Evolutionary conservation across 1,140 invertebrate genomes (phyloP), one percentile per base, ranked within the genome.

Genomic region (Daktulosphaira vitifoliae): DNA sequence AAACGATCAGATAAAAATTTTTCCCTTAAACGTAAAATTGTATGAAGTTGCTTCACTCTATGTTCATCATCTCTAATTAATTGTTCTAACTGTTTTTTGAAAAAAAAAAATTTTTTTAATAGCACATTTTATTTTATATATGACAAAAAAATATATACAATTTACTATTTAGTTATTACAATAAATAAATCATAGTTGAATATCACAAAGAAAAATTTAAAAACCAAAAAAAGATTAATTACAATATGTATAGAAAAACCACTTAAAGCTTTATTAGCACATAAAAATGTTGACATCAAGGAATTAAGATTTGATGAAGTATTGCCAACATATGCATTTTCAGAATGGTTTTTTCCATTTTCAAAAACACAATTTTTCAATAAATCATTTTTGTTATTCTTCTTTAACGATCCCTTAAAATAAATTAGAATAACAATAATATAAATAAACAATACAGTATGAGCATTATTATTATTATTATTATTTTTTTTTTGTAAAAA

Each of bases 1-100:
- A 62, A 48, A 33, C 56, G 56, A 48, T 62, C 46, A 33, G 16
- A 46, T 33, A 62, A 62, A 33, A 23, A 62, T 26, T 48, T 62
- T 20, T 62, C 56, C 5, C 18, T 62, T n/a, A 62, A 62, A 22
- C 6, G 11, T 29, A 48, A 11, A 25, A 62, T 62, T 3, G 42
- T 62, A 20, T n/a, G 56, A 20, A 46, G 56, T 48, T 62, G 56
- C 20, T 62, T 44, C 20, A 42, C 56, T 7, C 56, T 29, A 2
- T 46, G 56, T 48, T 62, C 42, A 29, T 46, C 56, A 33, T 62
- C 56, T 6, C 46, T 62, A 15, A 62, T 48, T 13, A 62, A 62
- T 33, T 62, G 56, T 48, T 62, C 56, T 29, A 62, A 62, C 56
- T 62, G 20, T 29, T 44, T n/a, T n/a, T n/a, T n/a, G n/a, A n/a